These are phyloP conservation scores for Anorthoa munda DNA, from an alignment of 2,888 invertebrate species.

Conservation along the genomic window DNA sequence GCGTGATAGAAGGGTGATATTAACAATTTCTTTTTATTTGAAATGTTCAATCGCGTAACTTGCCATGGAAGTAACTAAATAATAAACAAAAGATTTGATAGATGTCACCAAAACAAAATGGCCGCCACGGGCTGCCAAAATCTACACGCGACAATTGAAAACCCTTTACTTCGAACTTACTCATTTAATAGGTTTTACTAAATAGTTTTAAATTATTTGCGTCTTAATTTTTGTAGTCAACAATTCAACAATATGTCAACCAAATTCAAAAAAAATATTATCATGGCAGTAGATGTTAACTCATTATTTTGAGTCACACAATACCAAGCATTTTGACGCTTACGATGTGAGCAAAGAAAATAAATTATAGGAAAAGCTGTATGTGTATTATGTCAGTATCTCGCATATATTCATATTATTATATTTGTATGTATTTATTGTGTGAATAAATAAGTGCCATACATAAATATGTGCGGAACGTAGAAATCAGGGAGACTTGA, in stretches of 20 bases:
- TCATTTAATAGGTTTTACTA: not conserved
- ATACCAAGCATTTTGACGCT: not conserved
- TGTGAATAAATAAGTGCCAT: not conserved
- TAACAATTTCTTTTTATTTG: too few relatives aligned
- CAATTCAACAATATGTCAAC: too few relatives aligned
- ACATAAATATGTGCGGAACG: not conserved
- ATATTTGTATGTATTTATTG: not conserved
- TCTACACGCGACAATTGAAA: too few relatives aligned
- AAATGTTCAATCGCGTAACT: not conserved
- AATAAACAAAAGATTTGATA: too few relatives aligned
- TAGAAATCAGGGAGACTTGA: not conserved
- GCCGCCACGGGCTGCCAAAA: too few relatives aligned
- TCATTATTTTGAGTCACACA: not conserved
- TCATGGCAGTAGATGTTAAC: not conserved
- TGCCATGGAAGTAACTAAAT: too few relatives aligned
- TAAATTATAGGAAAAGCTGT: not conserved
- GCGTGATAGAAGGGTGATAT: too few relatives aligned
- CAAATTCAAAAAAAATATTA: not conserved
- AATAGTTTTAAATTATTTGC: not conserved
- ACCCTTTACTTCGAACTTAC: too few relatives aligned
- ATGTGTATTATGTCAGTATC: not conserved
- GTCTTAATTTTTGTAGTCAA: not conserved
- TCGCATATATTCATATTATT: not conserved
- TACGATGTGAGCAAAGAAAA: constrained; percentile 2
- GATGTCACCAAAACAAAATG: too few relatives aligned